Conservation (phyloP, 2,888 invertebrate genomes). For the Lepidocyrtoides sp. region DNA sequence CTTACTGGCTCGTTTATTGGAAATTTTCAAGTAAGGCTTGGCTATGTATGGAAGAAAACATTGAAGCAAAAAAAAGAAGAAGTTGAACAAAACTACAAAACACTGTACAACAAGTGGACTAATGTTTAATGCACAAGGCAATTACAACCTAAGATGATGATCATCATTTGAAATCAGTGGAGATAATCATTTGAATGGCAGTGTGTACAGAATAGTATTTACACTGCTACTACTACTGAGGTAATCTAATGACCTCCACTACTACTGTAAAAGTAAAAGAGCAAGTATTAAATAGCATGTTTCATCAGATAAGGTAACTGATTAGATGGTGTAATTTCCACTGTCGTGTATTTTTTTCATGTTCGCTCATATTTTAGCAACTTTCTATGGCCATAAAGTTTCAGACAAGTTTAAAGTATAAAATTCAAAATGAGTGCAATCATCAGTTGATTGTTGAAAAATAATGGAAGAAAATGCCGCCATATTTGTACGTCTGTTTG, state of each 20-base stretch:
- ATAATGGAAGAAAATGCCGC: not conserved
- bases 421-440: not conserved
- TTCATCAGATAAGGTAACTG: constrained; percentile 42
- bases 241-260: not conserved
- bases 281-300: constrained; percentile 22
- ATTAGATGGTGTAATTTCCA: constrained; percentile 36
- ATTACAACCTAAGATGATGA: constrained; percentile 19
- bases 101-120: not conserved
- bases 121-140: constrained; percentile 15
- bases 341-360: not conserved
- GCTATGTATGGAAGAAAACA: constrained; percentile 55
- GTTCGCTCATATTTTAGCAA: not conserved
- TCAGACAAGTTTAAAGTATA: not conserved
- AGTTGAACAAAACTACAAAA: not conserved
- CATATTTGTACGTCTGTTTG: not conserved
- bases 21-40: not conserved
- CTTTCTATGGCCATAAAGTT: not conserved
- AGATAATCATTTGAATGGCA: not conserved
- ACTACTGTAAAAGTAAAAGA: not conserved
- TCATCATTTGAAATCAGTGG: constrained; percentile 14
- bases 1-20: constrained; percentile 22
- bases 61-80: not conserved
- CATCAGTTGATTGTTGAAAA: constrained; percentile 13
- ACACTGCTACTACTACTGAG: not conserved
- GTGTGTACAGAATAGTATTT: not conserved